A percentile compares a stretch with the other conserved stretches of the same genome.
These are phyloP conservation scores for Serrognathus titanus DNA, from an alignment of 2,888 invertebrate genomes.

Conservation along the genomic window DNA sequence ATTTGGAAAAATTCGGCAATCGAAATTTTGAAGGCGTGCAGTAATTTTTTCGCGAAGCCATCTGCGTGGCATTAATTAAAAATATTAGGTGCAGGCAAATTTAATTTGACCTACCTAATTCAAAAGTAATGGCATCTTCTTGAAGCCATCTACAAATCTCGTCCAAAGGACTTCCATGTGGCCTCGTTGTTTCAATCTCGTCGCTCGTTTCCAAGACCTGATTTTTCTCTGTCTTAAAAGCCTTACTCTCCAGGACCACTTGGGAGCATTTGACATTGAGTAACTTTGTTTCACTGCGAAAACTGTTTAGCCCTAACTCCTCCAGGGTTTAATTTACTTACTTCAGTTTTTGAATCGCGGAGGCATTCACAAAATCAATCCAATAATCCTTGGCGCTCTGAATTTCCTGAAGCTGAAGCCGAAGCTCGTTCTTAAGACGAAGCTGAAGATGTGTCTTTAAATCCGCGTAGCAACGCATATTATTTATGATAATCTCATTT, in stretches of 20 bases:
- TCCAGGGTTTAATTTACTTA: background rate
- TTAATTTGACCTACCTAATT: background rate
- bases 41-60: constrained; percentile 5
- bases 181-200: too few relatives aligned
- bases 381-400: constrained; percentile 9
- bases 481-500: constrained; percentile 13
- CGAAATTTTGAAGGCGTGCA: constrained; percentile 7
- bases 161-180: background rate
- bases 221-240: too few relatives aligned
- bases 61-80: constrained; percentile 3
- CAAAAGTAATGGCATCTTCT: background rate
- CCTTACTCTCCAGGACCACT: too few relatives aligned
- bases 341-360: constrained; percentile 10
- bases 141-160: background rate
- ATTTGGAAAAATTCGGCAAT: constrained; percentile 7
- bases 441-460: constrained; percentile 4
- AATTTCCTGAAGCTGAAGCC: constrained; percentile 6
- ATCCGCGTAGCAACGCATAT: constrained; percentile 10
- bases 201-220: too few relatives aligned
- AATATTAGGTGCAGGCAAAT: background rate
- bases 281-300: background rate
- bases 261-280: too few relatives aligned
- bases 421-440: constrained; percentile 10
- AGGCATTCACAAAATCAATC: constrained; percentile 6
- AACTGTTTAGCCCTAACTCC: background rate